These are phyloP conservation scores for Ormyrus thymus DNA, from an alignment of 2,888 invertebrate species.

Conservation along the genomic window DNA sequence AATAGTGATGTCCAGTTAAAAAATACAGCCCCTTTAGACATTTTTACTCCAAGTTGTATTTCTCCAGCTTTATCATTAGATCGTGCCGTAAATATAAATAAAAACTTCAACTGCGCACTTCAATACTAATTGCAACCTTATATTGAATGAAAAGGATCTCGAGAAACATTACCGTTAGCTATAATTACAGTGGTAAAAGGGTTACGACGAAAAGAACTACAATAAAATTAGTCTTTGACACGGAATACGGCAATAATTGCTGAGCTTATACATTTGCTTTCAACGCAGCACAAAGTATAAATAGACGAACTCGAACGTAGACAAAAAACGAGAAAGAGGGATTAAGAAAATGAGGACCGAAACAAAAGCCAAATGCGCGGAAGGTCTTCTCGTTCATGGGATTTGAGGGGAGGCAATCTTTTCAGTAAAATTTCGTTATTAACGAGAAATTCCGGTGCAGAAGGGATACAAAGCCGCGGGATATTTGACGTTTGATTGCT, in stretches of 20 bases:
- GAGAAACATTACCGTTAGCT: not conserved
- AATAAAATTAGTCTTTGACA: slow-evolving; percentile 10
- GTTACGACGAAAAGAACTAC: not conserved
- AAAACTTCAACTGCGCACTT: not conserved
- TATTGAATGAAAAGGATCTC: too few species aligned
- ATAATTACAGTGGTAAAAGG: not conserved
- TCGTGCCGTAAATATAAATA: too few species aligned
- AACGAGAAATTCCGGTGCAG: slow-evolving; percentile 5
- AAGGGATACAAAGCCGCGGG: not conserved
- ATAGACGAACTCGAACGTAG: not conserved
- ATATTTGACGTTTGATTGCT: slow-evolving; percentile 22
- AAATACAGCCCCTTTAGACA: not conserved
- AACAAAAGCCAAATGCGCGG: not conserved
- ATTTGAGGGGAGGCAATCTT: not conserved
- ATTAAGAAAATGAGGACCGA: not conserved
- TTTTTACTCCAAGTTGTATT: too few species aligned
- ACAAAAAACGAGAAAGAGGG: slow-evolving; percentile 6
- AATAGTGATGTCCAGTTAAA: not conserved
- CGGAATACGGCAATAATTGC: slow-evolving; percentile 15
- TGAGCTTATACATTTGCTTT: too few species aligned
- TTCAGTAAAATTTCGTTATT: slow-evolving; percentile 37
- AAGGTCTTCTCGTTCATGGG: slow-evolving; percentile 7
- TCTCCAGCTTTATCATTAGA: too few species aligned
- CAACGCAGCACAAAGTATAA: not conserved
- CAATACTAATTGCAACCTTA: not conserved